phyloP scores from a whole-genome alignment of 2,113 vertebrate species.

The Chrysochloris asiatica region DNA sequence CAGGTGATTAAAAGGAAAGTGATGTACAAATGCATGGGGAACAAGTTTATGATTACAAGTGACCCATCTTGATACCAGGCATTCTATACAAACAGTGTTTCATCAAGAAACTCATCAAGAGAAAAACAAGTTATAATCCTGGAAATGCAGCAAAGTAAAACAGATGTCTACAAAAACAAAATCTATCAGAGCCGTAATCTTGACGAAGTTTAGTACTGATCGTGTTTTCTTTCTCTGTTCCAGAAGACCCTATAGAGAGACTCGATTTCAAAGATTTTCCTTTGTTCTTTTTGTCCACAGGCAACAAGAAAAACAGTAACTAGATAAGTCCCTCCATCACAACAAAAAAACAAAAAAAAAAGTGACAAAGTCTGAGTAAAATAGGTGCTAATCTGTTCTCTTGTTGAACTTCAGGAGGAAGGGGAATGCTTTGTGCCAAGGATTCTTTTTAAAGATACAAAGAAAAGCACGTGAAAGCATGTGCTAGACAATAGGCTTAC shows the following conservation, averaged over 20 bases:
- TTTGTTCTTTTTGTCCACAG: slow-evolving; percentile 51
- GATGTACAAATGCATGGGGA: not conserved
- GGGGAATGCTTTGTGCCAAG: not conserved
- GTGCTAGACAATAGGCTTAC: not conserved
- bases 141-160: not conserved
- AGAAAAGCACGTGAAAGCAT: slow-evolving; percentile 18
- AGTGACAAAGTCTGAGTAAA: slow-evolving; percentile 25
- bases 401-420: slow-evolving; percentile 12
- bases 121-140: not conserved
- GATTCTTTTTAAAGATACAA: not conserved
- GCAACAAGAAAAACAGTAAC: not conserved
- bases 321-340: not conserved
- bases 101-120: slow-evolving; percentile 31
- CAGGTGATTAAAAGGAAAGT: slow-evolving; percentile 12
- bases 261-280: slow-evolving; percentile 49
- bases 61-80: slow-evolving; percentile 5
- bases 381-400: slow-evolving; percentile 49
- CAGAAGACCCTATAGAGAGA: slow-evolving; percentile 32
- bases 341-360: slow-evolving; percentile 32
- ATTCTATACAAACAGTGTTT: slow-evolving; percentile 2
- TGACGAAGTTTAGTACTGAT: not conserved
- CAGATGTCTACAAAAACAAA: not conserved
- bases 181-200: slow-evolving; percentile 48
- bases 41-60: slow-evolving; percentile 13
- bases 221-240: slow-evolving; percentile 51